phyloP scores from a whole-genome alignment of 2,113 vertebrate species.

The Triplophysa tibetana region DNA sequence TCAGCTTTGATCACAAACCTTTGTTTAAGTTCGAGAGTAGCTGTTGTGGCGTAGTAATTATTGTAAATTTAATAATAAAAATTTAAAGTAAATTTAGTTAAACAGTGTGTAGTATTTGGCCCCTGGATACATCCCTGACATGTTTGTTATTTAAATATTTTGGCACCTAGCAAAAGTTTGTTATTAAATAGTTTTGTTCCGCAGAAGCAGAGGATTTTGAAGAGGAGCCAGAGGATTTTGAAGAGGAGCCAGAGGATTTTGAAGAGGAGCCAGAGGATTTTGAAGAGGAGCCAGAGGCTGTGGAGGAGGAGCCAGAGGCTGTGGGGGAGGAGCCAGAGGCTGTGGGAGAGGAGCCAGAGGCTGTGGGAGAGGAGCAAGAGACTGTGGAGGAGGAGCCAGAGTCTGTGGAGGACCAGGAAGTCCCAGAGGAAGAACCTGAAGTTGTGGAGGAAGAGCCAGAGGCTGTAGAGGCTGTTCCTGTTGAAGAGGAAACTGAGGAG shows the following conservation, averaged over 20 bases:
- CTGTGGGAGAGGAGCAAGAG: conserved; percentile 42
- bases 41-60: too few species aligned
- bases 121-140: too few species aligned
- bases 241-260: background rate
- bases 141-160: background rate
- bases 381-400: conserved; percentile 36
- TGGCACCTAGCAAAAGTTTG: background rate
- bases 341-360: background rate
- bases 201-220: conserved; percentile 49
- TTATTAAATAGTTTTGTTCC: background rate
- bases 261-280: background rate
- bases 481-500: conserved; percentile 27
- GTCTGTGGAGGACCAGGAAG: background rate
- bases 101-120: too few species aligned
- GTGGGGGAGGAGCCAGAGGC: conserved; percentile 34
- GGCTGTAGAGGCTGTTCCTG: conserved; percentile 29
- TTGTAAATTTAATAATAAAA: too few species aligned
- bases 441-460: conserved; percentile 40
- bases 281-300: background rate
- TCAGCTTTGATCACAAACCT: too few species aligned
- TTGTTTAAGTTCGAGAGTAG: too few species aligned
- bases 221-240: conserved; percentile 23
- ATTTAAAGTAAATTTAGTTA: too few species aligned
- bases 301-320: conserved; percentile 47
- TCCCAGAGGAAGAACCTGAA: conserved; percentile 31